Base-by-base conservation (phyloP, 1,140 invertebrate species). In the honey bee (Apis mellifera) region DNA sequence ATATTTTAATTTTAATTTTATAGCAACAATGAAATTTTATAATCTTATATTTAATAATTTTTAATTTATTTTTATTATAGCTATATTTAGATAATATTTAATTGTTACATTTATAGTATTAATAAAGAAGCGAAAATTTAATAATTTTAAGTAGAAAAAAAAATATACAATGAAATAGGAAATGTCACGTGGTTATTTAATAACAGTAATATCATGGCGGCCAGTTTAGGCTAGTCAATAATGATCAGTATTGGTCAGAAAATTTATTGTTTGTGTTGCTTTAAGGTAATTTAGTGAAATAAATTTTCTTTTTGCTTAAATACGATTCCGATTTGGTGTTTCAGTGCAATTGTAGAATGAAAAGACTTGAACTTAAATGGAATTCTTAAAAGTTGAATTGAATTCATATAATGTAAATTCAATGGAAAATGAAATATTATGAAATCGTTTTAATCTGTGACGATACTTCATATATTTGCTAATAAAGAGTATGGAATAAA, bases 401-500 rank as follows among this genome's bases (percentile, higher is more conserved):
- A 59, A 48, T 59, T 76, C 12, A 62, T 68, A 59, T 42, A 23
- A 81, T 75, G 42, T 59, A 76, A 81, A 81, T 68, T 81, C 64
- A 26, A 81, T 68, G 79, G 15, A 52, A 62, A 76, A 68, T 72
- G 72, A 81, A 75, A 76, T 81, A 19, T 75, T 71, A 66, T 75
- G 71, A 81, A 50, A 32, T 54, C 15, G 54, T 68, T 76, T 23
- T 62, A 54, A 3, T 68, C 21, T 76, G 55, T 81, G 42, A 81
- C 75, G 72, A 76, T 60, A 82, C 26, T 48, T 68, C 55, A 76
- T 76, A 59, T 54, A 68, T 54, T 82, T 60, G 15, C 26, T 42
- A 68, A 50, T 60, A 59, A 76, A 65, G 55, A 82, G 15, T 82
- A 82, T 82, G 79, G 55, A 82, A 82, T 75, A 82, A 82, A 75